Base-by-base conservation (phyloP, 1,140 invertebrate species). In the Wasmannia auropunctata region DNA sequence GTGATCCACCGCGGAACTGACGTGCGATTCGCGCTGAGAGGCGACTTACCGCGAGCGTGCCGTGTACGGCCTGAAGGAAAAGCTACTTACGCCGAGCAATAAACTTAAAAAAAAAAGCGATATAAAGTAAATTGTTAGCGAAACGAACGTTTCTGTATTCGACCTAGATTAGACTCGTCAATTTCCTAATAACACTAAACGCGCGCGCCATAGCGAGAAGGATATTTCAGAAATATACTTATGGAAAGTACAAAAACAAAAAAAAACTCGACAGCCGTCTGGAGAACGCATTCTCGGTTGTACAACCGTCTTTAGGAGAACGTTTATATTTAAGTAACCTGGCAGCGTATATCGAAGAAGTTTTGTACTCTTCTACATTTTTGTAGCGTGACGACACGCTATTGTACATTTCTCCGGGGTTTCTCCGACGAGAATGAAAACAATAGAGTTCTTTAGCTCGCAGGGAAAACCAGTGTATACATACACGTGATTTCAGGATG, bases 231-330 rank as follows among this genome's bases (percentile, higher is more conserved):
- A 86, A 81, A 90, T 76, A 91, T n/a, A n/a, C n/a, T 65, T 79
- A 79, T 86, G 75, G 76, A 89, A 91, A 91, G 90, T 91, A 91
- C 90, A 91, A 91, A 91, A 43, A n/a, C n/a, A n/a, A n/a, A n/a
- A n/a, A n/a, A n/a, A n/a, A n/a, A n/a, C n/a, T 91, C 34, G 25
- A 84, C 72, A 74, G 54, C 74, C 79, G 87, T 89, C 84, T 87
- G 72, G 75, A 72, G 16, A 60, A 58, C 70, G 43, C 54, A 67
- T 69, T 69, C 69, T 85, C 67, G 46, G 67, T 90, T 88, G 56
- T 51, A 67, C 25, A 76, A 31, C n/a, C n/a, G n/a, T 25, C 43
- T 49, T 8, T 49, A 74, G 19, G 34, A 79, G 46, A 67, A 19
- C 62, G 31, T 60, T 76, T 58, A 67, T 49, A 83, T 63, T 60